A percentile compares a stretch with the other conserved stretches of the same genome.
Evolutionary conservation across 2,797 vertebrate species (phyloP).

Genomic region (Phoxinus dragarum): DNA sequence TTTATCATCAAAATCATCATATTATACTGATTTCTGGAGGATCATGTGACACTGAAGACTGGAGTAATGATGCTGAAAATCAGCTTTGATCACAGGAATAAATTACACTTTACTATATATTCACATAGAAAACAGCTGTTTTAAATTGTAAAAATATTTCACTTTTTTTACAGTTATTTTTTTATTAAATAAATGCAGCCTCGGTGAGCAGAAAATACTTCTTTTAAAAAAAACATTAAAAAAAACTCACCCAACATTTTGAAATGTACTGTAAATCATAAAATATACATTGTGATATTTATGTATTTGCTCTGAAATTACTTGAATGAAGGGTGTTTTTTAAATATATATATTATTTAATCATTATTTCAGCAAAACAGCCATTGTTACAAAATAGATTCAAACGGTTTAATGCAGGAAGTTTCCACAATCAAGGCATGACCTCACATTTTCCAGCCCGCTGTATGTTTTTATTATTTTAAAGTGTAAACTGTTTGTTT

Average conservation of each 20-base stretch:
- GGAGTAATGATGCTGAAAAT: no score
- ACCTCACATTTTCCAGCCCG: neutral
- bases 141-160: no score
- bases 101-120: neutral
- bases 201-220: neutral
- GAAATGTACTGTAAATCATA: neutral
- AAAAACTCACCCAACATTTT: no score
- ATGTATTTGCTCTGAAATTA: neutral
- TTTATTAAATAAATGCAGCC: neutral
- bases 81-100: neutral
- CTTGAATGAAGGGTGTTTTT: neutral
- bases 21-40: neutral
- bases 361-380: neutral
- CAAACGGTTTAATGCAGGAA: neutral
- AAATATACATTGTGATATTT: neutral
- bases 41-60: neutral
- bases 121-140: neutral
- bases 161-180: neutral
- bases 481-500: constrained; percentile 62
- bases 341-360: neutral
- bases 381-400: neutral
- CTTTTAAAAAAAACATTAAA: no score
- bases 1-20: neutral
- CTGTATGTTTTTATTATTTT: constrained; percentile 43
- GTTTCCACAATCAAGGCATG: neutral